Percentiles rank a stretch among this genome's conserved stretches.
Evolutionary conservation across 2,888 invertebrate species (phyloP).

Genomic region (Eretmocerus hayati): DNA sequence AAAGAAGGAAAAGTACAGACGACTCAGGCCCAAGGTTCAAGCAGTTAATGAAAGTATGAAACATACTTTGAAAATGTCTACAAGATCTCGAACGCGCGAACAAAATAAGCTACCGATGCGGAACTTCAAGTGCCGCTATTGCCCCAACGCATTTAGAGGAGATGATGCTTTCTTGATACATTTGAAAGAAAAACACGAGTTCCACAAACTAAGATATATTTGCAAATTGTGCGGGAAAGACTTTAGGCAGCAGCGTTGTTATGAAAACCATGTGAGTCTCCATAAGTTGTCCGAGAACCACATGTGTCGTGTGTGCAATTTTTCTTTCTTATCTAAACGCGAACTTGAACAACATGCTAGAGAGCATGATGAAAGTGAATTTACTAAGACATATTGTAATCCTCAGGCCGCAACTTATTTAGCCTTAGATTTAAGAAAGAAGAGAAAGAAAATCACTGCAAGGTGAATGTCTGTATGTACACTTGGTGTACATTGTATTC

Average conservation of each 20-base stretch:
- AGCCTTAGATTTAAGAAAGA: slow-evolving; percentile 16
- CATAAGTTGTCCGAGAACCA: slow-evolving; percentile 20
- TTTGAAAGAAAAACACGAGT: slow-evolving; percentile 17
- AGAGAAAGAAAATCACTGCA: slow-evolving; percentile 14
- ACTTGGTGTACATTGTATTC: too few relatives aligned
- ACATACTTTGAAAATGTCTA: slow-evolving; percentile 14
- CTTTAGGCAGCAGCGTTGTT: slow-evolving; percentile 17
- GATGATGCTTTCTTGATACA: slow-evolving; percentile 13
- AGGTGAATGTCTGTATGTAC: slow-evolving; percentile 5
- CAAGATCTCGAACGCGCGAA: slow-evolving; percentile 11
- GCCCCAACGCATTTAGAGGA: slow-evolving; percentile 15
- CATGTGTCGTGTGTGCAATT: slow-evolving; percentile 21
- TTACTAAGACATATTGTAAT: slow-evolving; percentile 18
- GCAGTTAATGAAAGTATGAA: slow-evolving; percentile 19
- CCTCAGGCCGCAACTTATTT: slow-evolving; percentile 1
- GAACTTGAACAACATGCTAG: slow-evolving; percentile 20
- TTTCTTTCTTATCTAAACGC: slow-evolving; percentile 19
- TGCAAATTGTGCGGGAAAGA: slow-evolving; percentile 22
- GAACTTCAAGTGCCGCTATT: slow-evolving; percentile 20
- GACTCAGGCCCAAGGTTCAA: slow-evolving; percentile 16
- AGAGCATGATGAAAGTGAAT: slow-evolving; percentile 16
- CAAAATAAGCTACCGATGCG: slow-evolving; percentile 1
- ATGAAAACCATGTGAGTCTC: slow-evolving; percentile 22
- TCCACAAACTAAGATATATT: slow-evolving; percentile 16
- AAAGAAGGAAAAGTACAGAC: slow-evolving; percentile 2